Evolutionary conservation across 2,888 invertebrate genomes (phyloP).

Genomic region (Erebia ligea): DNA sequence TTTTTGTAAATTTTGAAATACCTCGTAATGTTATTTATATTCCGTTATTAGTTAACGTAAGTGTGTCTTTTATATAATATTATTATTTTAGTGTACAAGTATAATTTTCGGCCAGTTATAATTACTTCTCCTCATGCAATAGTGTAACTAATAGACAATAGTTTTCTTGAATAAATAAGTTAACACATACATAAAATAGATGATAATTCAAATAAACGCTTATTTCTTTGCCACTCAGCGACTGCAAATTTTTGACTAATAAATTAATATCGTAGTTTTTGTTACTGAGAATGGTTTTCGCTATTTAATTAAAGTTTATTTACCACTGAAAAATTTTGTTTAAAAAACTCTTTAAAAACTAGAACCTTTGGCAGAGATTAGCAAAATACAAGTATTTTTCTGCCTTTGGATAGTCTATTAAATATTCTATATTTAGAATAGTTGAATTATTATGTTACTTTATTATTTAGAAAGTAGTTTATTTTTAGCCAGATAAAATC

Average conservation of each 20-base stretch:
- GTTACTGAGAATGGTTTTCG: too few species aligned
- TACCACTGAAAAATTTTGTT: too few species aligned
- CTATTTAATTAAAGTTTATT: too few species aligned
- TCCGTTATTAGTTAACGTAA: slow-evolving; percentile 41
- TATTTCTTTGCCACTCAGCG: slow-evolving; percentile 68
- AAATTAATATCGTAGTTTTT: not conserved
- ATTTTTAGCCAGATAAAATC: too few species aligned
- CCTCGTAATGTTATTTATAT: slow-evolving; percentile 41
- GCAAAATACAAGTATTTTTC: too few species aligned
- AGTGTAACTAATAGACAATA: slow-evolving; percentile 51
- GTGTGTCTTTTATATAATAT: slow-evolving; percentile 35
- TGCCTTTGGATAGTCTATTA: too few species aligned
- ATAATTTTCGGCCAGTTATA: slow-evolving; percentile 63
- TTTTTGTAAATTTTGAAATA: slow-evolving; percentile 46
- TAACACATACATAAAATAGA: slow-evolving; percentile 65
- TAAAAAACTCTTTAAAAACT: too few species aligned
- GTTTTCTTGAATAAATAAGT: slow-evolving; percentile 61
- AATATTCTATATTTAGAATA: too few species aligned
- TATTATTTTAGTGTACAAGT: slow-evolving; percentile 30
- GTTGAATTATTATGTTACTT: too few species aligned
- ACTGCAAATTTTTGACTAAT: slow-evolving; percentile 32
- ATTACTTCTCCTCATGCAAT: slow-evolving; percentile 56
- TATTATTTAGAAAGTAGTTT: too few species aligned
- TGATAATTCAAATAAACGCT: slow-evolving; percentile 70
- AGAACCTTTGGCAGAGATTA: too few species aligned